Percentiles rank a stretch among this genome's conserved stretches.
phyloP scores from a whole-genome alignment of 2,888 invertebrate species.

The Gastracanthus pulcherrimus region DNA sequence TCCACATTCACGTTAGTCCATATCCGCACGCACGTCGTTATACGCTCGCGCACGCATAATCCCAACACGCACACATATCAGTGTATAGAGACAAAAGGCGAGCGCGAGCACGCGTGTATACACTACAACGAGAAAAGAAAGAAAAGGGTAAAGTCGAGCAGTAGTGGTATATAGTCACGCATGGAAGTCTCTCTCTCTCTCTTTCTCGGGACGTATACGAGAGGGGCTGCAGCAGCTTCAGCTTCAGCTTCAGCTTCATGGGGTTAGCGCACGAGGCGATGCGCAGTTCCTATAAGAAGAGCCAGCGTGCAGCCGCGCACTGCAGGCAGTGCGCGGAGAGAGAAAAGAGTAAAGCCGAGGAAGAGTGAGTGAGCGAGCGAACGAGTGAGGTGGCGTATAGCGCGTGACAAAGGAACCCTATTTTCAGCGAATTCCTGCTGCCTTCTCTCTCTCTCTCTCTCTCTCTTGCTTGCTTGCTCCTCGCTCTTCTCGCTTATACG shows the following conservation, averaged over 20 bases:
- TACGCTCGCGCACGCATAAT: no score
- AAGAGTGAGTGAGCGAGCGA: no score
- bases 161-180: not conserved
- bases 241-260: not conserved
- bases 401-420: conserved; percentile 60
- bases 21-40: no score
- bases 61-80: no score
- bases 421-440: conserved; percentile 60
- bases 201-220: not conserved
- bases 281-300: not conserved
- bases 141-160: not conserved
- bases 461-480: not conserved
- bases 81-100: no score
- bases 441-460: conserved; percentile 25
- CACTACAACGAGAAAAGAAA: not conserved
- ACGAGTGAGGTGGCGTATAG: no score
- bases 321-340: no score
- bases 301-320: no score
- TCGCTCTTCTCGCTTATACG: no score
- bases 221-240: not conserved
- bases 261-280: not conserved
- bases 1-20: no score
- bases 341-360: not conserved
- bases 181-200: no score
- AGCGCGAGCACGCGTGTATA: no score